Conservation (phyloP, 2,888 invertebrate genomes). For the Halictus quadricinctus region DNA sequence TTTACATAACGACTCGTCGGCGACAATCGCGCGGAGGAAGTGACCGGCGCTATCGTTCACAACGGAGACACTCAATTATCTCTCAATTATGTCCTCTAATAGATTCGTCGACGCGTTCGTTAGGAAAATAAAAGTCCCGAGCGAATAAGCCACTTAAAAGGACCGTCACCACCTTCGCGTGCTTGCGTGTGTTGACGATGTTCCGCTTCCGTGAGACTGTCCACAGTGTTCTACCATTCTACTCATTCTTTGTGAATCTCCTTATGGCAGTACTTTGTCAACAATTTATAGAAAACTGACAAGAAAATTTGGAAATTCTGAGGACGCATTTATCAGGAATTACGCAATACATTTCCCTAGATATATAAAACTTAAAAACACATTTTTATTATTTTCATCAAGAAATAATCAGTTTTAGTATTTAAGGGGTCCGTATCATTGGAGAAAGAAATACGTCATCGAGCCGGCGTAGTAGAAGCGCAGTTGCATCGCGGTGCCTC, state of each 20-base stretch:
- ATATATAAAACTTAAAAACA: no score
- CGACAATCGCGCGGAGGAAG: neutral
- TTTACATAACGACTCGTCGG: constrained; percentile 28
- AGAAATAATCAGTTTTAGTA: no score
- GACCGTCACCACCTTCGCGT: neutral
- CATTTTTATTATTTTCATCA: no score
- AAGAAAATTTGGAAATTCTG: no score
- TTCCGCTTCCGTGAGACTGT: neutral
- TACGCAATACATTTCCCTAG: no score
- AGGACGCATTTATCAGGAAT: no score
- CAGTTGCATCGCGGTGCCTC: neutral
- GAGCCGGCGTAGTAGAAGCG: neutral
- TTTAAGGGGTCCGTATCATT: neutral
- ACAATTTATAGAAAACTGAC: neutral
- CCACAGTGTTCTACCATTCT: neutral
- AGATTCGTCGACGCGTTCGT: neutral
- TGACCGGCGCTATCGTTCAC: neutral
- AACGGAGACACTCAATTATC: neutral
- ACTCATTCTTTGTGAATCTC: neutral
- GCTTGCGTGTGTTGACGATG: neutral
- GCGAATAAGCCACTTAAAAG: neutral
- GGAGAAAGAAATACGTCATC: neutral
- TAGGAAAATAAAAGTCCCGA: neutral
- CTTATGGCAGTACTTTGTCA: neutral
- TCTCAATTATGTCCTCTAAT: neutral